These are phyloP conservation scores for Miltochrista miniata DNA, from an alignment of 2,888 invertebrate species.

Conservation along the genomic window DNA sequence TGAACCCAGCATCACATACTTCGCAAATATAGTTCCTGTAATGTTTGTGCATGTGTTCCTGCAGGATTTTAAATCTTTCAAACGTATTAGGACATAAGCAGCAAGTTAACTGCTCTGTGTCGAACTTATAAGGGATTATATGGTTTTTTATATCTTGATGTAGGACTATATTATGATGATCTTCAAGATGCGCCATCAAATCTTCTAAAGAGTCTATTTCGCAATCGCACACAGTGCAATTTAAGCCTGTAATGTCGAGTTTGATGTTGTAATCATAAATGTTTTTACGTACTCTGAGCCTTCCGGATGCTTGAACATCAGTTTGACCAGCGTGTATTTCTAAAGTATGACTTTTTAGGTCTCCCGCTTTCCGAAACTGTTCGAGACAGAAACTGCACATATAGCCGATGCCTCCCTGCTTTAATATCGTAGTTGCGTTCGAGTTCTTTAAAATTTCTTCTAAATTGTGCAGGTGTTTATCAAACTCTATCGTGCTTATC, in stretches of 20 bases:
- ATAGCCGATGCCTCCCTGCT: slow-evolving; percentile 53
- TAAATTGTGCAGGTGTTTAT: slow-evolving; percentile 54
- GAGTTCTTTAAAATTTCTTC: slow-evolving; percentile 50
- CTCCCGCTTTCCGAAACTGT: slow-evolving; percentile 48
- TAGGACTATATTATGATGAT: slow-evolving; percentile 17
- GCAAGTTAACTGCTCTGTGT: slow-evolving; percentile 33
- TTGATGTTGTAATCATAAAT: slow-evolving; percentile 1
- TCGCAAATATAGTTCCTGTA: slow-evolving; percentile 66
- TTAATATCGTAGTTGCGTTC: slow-evolving; percentile 63
- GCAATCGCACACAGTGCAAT: slow-evolving; percentile 1
- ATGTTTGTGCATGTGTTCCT: slow-evolving; percentile 61
- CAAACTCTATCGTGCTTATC: not conserved
- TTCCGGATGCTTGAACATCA: slow-evolving; percentile 1
- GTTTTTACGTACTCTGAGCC: not conserved
- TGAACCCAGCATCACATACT: slow-evolving; percentile 56
- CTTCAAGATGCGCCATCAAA: slow-evolving; percentile 19
- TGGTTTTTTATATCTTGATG: slow-evolving; percentile 30
- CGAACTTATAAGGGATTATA: slow-evolving; percentile 25
- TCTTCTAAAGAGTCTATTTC: slow-evolving; percentile 17
- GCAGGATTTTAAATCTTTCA: slow-evolving; percentile 39
- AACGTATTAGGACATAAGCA: slow-evolving; percentile 35
- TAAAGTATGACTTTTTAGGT: slow-evolving; percentile 48
- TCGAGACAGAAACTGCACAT: slow-evolving; percentile 58
- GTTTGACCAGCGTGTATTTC: slow-evolving; percentile 4
- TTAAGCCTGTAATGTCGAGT: slow-evolving; percentile 8